These are phyloP conservation scores for Spatula clypeata DNA, from an alignment of 2,797 vertebrate genomes.

Conservation along the genomic window DNA sequence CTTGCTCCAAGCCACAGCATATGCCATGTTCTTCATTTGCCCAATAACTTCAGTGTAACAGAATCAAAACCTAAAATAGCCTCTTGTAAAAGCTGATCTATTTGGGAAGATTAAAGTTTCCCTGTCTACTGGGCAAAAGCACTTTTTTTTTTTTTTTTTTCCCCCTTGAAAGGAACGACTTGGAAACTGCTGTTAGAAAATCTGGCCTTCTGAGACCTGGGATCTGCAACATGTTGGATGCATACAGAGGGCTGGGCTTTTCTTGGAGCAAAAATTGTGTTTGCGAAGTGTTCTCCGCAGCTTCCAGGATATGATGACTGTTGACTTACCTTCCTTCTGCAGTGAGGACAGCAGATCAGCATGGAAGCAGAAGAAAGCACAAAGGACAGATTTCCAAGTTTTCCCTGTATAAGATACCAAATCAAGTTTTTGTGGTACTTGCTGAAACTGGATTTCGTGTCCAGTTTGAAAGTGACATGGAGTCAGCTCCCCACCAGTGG, in stretches of 20 bases:
- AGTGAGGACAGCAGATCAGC: neutral
- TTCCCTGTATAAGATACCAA: neutral
- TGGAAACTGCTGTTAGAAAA: neutral
- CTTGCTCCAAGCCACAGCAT: slow-evolving; percentile 11
- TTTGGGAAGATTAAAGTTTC: slow-evolving; percentile 2
- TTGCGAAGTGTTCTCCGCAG: slow-evolving; percentile 23
- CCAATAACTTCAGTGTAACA: slow-evolving; percentile 59
- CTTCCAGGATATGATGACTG: neutral
- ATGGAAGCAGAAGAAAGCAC: neutral
- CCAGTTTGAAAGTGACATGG: neutral
- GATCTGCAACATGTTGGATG: neutral
- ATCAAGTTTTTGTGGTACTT: neutral
- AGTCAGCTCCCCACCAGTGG: neutral
- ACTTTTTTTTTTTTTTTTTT: neutral
- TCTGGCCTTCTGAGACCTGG: neutral
- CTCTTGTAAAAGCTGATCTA: slow-evolving; percentile 24
- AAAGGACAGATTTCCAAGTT: slow-evolving; percentile 15
- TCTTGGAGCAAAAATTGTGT: slow-evolving; percentile 17
- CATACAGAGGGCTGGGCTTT: neutral
- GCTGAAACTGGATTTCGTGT: neutral
- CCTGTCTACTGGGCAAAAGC: neutral
- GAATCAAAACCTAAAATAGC: slow-evolving; percentile 41
- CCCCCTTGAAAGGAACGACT: neutral
- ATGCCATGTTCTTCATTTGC: slow-evolving; percentile 40
- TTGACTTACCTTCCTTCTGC: neutral